Conservation (phyloP, 2,888 invertebrate genomes). For the Eupithecia exiguata region DNA sequence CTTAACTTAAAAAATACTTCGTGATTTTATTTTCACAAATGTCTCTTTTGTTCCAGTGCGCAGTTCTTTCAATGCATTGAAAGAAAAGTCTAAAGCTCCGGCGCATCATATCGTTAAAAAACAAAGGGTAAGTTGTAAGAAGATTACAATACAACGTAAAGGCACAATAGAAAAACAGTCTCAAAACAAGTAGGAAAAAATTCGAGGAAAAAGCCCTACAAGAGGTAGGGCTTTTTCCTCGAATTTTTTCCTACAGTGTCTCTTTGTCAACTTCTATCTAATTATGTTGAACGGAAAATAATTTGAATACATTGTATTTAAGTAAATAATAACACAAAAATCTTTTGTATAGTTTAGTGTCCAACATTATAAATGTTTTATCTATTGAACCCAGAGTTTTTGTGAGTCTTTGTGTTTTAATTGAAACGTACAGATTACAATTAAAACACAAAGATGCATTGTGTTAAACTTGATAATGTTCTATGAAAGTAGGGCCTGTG, state of each 20-base stretch:
- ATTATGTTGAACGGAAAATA: background rate
- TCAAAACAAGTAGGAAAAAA: no score
- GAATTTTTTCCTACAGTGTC: background rate
- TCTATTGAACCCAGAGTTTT: background rate
- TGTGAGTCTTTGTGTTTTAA: no score
- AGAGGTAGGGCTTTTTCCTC: background rate
- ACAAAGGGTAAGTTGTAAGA: constrained; percentile 19
- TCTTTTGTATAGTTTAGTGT: background rate
- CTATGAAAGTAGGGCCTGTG: background rate
- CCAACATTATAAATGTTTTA: background rate
- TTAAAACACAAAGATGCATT: no score
- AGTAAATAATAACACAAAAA: background rate
- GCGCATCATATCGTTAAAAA: constrained; percentile 44
- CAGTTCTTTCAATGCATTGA: constrained; percentile 38
- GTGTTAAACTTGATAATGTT: background rate
- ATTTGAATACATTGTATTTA: background rate
- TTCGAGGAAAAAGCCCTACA: no score
- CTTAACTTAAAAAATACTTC: background rate
- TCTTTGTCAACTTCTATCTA: background rate
- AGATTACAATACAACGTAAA: background rate
- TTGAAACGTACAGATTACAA: no score
- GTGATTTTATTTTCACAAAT: background rate
- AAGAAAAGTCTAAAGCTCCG: constrained; percentile 42
- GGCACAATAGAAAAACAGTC: background rate
- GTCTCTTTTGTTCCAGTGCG: constrained; percentile 52